Base-by-base conservation (phyloP, 2,888 invertebrate species). In the Cepaea hortensis region DNA sequence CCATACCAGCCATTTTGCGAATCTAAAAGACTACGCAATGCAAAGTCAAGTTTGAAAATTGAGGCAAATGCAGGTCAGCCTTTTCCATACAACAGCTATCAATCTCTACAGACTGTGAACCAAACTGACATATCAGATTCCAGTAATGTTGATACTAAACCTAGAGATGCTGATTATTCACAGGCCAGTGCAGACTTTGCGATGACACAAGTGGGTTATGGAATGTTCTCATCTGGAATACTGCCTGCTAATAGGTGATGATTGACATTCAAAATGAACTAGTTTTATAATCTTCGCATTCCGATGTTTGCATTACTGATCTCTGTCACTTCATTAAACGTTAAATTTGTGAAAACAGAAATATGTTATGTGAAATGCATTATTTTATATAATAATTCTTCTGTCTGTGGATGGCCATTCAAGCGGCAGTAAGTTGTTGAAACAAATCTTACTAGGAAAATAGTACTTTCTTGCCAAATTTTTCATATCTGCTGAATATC, bases 151-250 rank as follows among this genome's bases (percentile, higher is more conserved):
- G 50, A 13, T 48, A 50, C 4, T 3, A 46, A 62, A 48, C 20
- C 72, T 18, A 65, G 68, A 48, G 80, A 85, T n/a, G 70, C 5
- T 79, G 80, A 79, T 55, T 85, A 76, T 82, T 46, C 55, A 35
- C 76, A 62, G 9, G 23, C 86, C 15, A 50, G 35, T 68, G 50
- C 15, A 46, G 75, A 81, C 15, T 86, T 82, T 86, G 82, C 77
- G 13, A 48, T 86, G 35, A 76, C 82, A 46, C 86, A 86, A 48
- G 81, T 82, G 61, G 50, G 62, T 76, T 86, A 75, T 86, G 86
- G 75, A 68, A 81, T 82, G 70, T 86, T 81, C 61, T 77, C 73
- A 55, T 68, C 72, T 18, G 86, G 77, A 70, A 62, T 86, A 48
- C 61, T 86, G 35, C 85, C 81, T 65, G 85, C 81, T 35, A 46